Evolutionary conservation across 2,797 vertebrate genomes (phyloP).

Genomic region (Mormyrops attenuatus): DNA sequence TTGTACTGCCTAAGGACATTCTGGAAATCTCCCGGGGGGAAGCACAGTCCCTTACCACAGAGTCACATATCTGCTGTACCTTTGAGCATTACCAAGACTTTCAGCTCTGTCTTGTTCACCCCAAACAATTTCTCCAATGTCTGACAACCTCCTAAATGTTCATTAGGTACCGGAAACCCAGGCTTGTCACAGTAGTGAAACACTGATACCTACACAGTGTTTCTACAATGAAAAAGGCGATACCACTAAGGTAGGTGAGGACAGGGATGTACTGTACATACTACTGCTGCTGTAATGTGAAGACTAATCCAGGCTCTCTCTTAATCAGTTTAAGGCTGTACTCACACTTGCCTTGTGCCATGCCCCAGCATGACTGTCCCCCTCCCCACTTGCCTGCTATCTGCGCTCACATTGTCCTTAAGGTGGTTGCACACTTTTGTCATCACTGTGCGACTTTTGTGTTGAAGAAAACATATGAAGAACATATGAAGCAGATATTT

Average conservation of each 20-base stretch:
- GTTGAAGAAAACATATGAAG: not conserved
- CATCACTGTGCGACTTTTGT: not conserved
- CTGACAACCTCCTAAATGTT: constrained; percentile 4
- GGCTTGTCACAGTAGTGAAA: not conserved
- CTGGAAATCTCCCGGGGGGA: not conserved
- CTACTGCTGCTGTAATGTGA: not conserved
- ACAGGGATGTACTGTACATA: not conserved
- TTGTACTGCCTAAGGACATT: constrained; percentile 7
- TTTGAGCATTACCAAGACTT: constrained; percentile 1
- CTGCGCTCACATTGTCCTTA: not conserved
- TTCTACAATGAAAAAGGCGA: not conserved
- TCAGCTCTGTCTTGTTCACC: not conserved
- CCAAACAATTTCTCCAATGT: not conserved
- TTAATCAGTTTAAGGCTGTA: not conserved
- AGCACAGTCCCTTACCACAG: not conserved
- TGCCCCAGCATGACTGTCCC: not conserved
- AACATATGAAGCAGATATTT: no score
- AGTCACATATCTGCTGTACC: not conserved
- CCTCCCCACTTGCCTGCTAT: not conserved
- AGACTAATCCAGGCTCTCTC: not conserved
- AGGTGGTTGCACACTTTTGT: not conserved
- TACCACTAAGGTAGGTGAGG: not conserved
- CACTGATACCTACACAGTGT: not conserved
- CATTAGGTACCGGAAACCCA: not conserved
- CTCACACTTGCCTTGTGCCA: not conserved